Evolutionary conservation across 2,888 invertebrate species (phyloP), one percentile per base, ranked within the genome.

Genomic region (Graphium colonna): DNA sequence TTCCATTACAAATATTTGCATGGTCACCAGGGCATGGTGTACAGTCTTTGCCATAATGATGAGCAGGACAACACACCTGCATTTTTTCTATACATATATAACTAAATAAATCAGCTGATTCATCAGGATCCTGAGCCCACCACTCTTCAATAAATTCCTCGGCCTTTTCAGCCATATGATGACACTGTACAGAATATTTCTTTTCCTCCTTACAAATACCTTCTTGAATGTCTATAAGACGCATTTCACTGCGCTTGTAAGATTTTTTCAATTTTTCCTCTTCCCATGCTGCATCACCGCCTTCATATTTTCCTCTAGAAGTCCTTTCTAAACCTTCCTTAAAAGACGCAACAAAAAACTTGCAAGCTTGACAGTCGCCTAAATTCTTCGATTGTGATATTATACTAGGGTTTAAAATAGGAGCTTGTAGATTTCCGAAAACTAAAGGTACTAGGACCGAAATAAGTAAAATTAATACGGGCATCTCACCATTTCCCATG

Each of bases 211-310:
- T 91, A 76, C 98, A 98, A 5, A 98, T 82, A 16, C 93, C 90
- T 69, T 98, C 98, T 80, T 97, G 95, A 50, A 98, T 96, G 79
- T 98, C 98, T 10, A 96, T 93, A 38, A 98, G 87, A 45, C 98
- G 91, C 54, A 98, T 93, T 90, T 98, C 98, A 77, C 97, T 97
- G 8, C 92, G 94, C 59, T 94, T 92, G 75, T 97, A 98, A 1
- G 94, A 93, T 47, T 94, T 93, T 60, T 95, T 94, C 49, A 96
- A 81, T 64, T 96, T 96, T 70, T 96, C 94, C 76, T 97, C 96
- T 75, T 98, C 98, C 97, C 97, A 98, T 3, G 96, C 96, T 0
- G 97, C 93, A 76, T 98, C 97, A 0, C 98, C 98, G 2, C 98
- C 98, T 66, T 96, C 97, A 81, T 95, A 97, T 77, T 97, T 96